Conservation (phyloP, 2,888 invertebrate genomes). For the Ommatoiulus sabulosus region DNA sequence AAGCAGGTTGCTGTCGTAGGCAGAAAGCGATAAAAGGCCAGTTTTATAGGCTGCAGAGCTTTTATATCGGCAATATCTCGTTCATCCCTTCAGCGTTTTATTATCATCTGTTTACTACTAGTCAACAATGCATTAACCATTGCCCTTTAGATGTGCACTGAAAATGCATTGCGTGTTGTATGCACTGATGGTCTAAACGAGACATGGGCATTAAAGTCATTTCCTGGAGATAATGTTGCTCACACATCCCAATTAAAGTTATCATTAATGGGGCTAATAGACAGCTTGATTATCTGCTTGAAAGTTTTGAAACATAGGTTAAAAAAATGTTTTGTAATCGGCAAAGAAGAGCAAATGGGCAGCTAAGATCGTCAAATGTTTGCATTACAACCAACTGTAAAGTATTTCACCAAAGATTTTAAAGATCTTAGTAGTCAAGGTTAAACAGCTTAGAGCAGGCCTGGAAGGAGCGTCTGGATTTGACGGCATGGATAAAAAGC, state of each 20-base stretch:
- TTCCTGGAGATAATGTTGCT: not conserved
- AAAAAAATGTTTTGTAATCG: too few relatives aligned
- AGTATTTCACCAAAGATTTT: too few relatives aligned
- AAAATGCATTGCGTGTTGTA: not conserved
- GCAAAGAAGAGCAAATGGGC: too few relatives aligned
- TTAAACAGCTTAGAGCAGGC: too few relatives aligned
- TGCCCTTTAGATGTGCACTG: not conserved
- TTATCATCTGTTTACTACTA: conserved; percentile 31
- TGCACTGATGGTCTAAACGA: not conserved
- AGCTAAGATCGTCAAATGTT: too few relatives aligned
- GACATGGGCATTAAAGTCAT: not conserved
- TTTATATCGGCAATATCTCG: conserved; percentile 7
- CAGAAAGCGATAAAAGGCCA: not conserved
- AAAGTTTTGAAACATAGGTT: too few relatives aligned
- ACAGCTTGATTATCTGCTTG: too few relatives aligned
- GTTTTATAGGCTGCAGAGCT: not conserved
- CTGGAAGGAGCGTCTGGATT: too few relatives aligned
- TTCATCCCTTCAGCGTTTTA: conserved; percentile 4
- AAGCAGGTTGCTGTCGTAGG: not conserved
- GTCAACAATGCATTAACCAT: conserved; percentile 39
- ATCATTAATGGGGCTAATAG: not conserved
- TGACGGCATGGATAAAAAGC: too few relatives aligned
- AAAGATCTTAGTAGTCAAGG: too few relatives aligned
- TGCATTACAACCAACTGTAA: too few relatives aligned
- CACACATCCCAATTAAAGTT: not conserved